Percentiles rank a stretch among this genome's conserved stretches.
These are phyloP conservation scores for Urophycis tenuis DNA, from an alignment of 2,797 vertebrate species.

Conservation along the genomic window DNA sequence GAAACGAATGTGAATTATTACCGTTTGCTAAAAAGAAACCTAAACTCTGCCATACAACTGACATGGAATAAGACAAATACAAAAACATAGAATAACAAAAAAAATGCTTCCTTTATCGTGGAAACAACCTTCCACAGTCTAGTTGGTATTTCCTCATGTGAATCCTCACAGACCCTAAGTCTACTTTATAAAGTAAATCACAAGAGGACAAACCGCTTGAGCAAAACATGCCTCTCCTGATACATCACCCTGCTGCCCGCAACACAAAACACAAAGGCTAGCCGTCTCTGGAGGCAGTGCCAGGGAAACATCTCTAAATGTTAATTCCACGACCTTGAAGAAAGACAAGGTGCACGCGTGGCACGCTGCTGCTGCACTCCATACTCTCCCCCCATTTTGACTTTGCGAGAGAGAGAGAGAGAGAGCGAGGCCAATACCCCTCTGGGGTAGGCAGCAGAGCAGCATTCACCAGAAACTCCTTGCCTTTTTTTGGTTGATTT, in stretches of 20 bases:
- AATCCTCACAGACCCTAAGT: neutral
- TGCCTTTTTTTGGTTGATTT: no score
- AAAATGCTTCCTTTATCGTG: neutral
- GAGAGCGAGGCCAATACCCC: conserved; percentile 47
- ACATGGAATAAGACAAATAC: neutral
- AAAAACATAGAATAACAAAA: neutral
- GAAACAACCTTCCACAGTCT: neutral
- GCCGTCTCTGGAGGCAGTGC: conserved; percentile 59
- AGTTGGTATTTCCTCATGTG: neutral
- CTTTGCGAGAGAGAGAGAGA: conserved; percentile 51
- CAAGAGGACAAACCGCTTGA: conserved; percentile 33
- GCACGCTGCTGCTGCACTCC: no score
- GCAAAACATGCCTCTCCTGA: conserved; percentile 39
- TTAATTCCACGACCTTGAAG: conserved; percentile 61
- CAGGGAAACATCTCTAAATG: conserved; percentile 59
- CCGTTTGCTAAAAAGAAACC: neutral
- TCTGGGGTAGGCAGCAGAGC: conserved; percentile 56
- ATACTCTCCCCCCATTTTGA: conserved; percentile 48
- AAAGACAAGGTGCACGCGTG: conserved; percentile 37
- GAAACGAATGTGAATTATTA: neutral
- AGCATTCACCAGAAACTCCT: conserved; percentile 60
- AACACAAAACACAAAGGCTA: conserved; percentile 55
- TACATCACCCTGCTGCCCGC: conserved; percentile 39
- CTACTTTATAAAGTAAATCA: neutral
- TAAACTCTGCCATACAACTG: neutral